phyloP scores from a whole-genome alignment of 2,888 invertebrate species.

The Macrophya alboannulata region DNA sequence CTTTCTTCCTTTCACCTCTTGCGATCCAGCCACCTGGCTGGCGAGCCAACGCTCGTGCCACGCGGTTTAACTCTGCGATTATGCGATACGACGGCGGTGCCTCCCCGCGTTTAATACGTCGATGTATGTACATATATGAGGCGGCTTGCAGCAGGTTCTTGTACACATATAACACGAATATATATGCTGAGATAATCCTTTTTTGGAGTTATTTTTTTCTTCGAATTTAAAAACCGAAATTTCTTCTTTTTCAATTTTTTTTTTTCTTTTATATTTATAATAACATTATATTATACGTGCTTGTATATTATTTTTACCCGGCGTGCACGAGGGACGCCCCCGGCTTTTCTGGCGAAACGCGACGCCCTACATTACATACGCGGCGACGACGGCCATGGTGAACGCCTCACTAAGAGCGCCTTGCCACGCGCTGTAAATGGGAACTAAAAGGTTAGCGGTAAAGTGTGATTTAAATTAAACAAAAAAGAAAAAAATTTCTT shows the following conservation, averaged over 20 bases:
- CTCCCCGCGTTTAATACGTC: neutral
- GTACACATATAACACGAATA: neutral
- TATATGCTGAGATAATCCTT: neutral
- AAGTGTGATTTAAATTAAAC: neutral
- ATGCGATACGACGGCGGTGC: neutral
- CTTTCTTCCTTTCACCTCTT: constrained; percentile 47
- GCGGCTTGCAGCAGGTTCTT: neutral
- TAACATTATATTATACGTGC: neutral
- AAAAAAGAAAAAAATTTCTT: neutral
- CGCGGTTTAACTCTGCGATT: constrained; percentile 25
- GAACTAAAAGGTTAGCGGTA: constrained; percentile 5
- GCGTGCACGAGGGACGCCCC: constrained; percentile 25
- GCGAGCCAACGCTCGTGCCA: constrained; percentile 27
- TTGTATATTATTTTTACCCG: constrained; percentile 5
- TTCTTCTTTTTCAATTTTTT: neutral
- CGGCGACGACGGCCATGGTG: constrained; percentile 38
- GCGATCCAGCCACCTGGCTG: constrained; percentile 41
- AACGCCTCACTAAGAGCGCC: constrained; percentile 41
- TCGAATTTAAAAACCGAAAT: neutral
- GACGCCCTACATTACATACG: constrained; percentile 42
- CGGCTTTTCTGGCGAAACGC: constrained; percentile 21
- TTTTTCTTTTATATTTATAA: neutral
- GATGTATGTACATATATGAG: neutral
- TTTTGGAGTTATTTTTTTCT: neutral
- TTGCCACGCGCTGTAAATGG: constrained; percentile 7